A percentile compares a stretch with the other conserved stretches of the same genome.
Conservation (phyloP, 2,797 vertebrate genomes). For the Nasua narica region DNA sequence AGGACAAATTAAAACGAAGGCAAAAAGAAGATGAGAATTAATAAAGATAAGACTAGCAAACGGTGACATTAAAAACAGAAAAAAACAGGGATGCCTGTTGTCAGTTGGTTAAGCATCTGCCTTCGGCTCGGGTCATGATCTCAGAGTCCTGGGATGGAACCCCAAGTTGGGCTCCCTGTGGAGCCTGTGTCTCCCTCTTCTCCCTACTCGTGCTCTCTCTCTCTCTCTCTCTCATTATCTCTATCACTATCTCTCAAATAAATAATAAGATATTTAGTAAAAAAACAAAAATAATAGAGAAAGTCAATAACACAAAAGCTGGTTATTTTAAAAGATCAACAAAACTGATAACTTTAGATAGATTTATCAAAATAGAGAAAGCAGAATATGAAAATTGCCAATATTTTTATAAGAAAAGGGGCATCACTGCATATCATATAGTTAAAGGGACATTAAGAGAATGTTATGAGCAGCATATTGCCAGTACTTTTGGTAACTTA, state of each 20-base stretch:
- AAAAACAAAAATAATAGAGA: background rate
- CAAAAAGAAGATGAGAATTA: background rate
- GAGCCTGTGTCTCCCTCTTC: background rate
- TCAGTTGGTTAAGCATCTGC: too few relatives aligned
- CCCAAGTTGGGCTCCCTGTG: too few relatives aligned
- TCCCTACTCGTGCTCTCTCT: background rate
- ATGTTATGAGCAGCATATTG: background rate
- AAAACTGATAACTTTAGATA: background rate
- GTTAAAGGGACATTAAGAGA: background rate
- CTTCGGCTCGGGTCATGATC: too few relatives aligned
- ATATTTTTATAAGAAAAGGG: background rate
- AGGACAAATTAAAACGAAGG: background rate
- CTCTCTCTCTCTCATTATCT: background rate
- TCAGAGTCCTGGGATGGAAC: too few relatives aligned
- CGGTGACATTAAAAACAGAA: background rate
- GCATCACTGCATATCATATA: background rate
- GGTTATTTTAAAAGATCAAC: background rate
- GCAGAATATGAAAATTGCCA: background rate
- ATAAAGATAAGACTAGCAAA: background rate
- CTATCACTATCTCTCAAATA: background rate
- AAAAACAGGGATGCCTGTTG: too few relatives aligned
- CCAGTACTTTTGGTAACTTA: background rate
- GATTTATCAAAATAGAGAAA: background rate
- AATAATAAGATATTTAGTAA: background rate
- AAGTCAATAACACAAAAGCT: background rate